Base-by-base conservation (phyloP, 2,888 invertebrate genomes). In the Oligia strigilis region DNA sequence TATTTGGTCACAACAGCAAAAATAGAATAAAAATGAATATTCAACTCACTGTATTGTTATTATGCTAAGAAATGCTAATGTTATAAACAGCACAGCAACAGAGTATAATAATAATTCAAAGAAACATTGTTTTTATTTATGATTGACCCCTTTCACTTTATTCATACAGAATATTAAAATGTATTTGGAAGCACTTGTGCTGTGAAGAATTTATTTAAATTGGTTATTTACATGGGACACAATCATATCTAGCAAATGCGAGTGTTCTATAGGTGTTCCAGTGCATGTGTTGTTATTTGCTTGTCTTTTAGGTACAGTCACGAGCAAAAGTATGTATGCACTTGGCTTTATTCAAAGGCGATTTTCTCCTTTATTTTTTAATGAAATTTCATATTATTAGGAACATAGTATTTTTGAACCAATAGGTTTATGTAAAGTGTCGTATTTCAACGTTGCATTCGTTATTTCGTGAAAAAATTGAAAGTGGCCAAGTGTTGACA, bases 81-180 rank as follows among this genome's bases (percentile, higher is more conserved):
- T 29, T 49, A 0, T 65, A 65, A 65, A 67, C 17, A 72, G 13
- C 49, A 49, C 13, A 13, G 36, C 23, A 70, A 46, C 3, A n/a
- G 66, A 80, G 8, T 29, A 65, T 8, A 65, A 64, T n/a, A 69
- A 46, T 19, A 19, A 64, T 62, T 65, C 1, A 40, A 69, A 71
- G 29, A 29, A 72, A 79, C 14, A n/a, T 36, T n/a, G 5, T 65
- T 13, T 80, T 69, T 67, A 43, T 46, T 77, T 76, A n/a, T n/a
- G 8, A 55, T 73, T 74, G 29, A 17, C 14, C 23, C 17, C 29
- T 65, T 17, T 52, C 43, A 62, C 71, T 64, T 62, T 78, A 52
- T 46, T 64, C 17, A 8, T 14, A 62, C 0, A 0, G 64, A 40
- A 64, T 17, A 62, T n/a, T 13, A 60, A 62, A n/a, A 43, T 36